Evolutionary conservation across 1,140 invertebrate genomes (phyloP), one percentile per base, ranked within the genome.

Genomic region (Archivesica marissinica): DNA sequence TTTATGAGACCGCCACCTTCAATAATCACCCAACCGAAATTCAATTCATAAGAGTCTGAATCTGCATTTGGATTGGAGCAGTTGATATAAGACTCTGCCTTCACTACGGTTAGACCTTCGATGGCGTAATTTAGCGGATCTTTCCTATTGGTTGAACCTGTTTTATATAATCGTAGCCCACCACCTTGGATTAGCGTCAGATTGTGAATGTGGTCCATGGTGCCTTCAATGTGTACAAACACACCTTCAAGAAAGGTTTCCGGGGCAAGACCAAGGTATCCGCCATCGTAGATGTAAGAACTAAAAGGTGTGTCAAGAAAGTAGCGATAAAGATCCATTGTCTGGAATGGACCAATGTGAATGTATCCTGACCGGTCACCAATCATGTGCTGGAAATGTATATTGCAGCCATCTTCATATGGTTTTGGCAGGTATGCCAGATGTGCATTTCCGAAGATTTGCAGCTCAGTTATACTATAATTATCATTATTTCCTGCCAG

Each of bases 401-500:
- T 35, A 59, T 87, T 88, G 30, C 83, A 85, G 2, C 90, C 87
- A 0, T 74, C 76, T 33, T 54, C 64, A 30, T 86, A 72, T 17
- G 87, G 89, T 23, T 86, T 47, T 1, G 90, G 88, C 54, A 90
- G 35, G 11, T 90, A n/a, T 3, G 90, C 91, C 9, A 92, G 54
- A 70, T 92, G 90, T 1, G 91, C 90, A 83, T 90, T 90, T 30
- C 91, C 90, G 68, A 88, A 90, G n/a, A 92, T 90, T 68, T 91
- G 89, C 6, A 91, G 54, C 70, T 92, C 91, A 70, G 91, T 87
- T 72, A 92, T 91, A 11, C 83, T 85, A 38, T 87, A 91, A 54
- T 90, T 72, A 77, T 82, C 76, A 41, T 84, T 88, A 9, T 59
- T 74, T n/a, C 86, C 75, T 52, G 89, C 89, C n/a, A 90, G 78